These are phyloP conservation scores for Ceyx erithaca DNA, from an alignment of 2,797 vertebrate genomes.

Conservation along the genomic window DNA sequence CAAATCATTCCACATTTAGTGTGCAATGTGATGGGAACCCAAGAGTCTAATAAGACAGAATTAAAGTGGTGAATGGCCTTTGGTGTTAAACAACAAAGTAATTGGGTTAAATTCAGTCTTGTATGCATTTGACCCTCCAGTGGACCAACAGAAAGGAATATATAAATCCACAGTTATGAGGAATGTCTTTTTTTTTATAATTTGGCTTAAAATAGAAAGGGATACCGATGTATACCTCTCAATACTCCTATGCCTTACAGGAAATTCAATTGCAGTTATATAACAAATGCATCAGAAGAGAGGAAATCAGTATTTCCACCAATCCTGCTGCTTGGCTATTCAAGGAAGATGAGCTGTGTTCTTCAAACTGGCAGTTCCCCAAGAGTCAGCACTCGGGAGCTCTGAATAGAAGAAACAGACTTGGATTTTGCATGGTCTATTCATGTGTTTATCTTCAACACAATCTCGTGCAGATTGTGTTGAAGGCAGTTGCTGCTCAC, in stretches of 20 bases:
- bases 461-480: fast-evolving
- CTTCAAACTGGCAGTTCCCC: background rate
- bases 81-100: background rate
- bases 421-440: background rate
- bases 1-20: background rate
- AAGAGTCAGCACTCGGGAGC: background rate
- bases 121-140: background rate
- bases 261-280: background rate
- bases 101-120: background rate
- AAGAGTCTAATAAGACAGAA: background rate
- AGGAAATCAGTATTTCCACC: background rate
- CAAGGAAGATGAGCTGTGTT: background rate
- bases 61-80: background rate
- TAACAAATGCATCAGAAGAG: background rate
- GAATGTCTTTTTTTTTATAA: background rate
- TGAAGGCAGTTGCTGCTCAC: background rate
- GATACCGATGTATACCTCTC: too few species aligned
- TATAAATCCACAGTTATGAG: background rate
- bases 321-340: background rate
- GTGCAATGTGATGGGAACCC: background rate
- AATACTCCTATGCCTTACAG: background rate
- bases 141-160: background rate
- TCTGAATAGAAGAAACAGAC: background rate
- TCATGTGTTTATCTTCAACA: background rate
- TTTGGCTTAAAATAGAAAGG: background rate